These are phyloP conservation scores for Pyralis farinalis DNA, from an alignment of 2,888 invertebrate genomes.

Conservation along the genomic window DNA sequence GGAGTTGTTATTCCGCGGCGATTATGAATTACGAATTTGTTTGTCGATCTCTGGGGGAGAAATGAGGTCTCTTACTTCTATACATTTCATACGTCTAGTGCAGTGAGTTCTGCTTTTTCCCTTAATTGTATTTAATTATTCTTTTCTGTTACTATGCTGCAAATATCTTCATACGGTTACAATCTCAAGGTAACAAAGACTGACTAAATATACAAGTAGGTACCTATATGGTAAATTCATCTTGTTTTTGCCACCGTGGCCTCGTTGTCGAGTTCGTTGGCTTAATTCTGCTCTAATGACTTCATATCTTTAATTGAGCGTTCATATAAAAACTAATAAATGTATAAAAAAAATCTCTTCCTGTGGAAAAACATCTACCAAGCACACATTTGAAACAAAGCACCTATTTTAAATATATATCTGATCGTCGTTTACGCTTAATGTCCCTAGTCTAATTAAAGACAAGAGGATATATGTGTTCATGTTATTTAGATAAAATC, in stretches of 20 bases:
- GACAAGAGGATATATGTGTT: not conserved
- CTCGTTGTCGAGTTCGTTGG: slow-evolving; percentile 34
- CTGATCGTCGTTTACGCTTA: slow-evolving; percentile 6
- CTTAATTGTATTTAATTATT: no score
- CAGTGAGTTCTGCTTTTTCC: no score
- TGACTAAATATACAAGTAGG: slow-evolving; percentile 7
- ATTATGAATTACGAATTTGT: no score
- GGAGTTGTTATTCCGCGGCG: no score
- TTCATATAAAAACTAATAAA: slow-evolving; percentile 10
- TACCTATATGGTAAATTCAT: slow-evolving; percentile 17
- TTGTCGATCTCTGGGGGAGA: no score
- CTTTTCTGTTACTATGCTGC: no score
- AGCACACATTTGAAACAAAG: not conserved
- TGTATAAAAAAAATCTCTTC: slow-evolving; percentile 9
- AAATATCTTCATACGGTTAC: slow-evolving; percentile 16
- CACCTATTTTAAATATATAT: not conserved
- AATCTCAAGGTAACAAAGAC: slow-evolving; percentile 17
- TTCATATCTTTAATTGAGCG: slow-evolving; percentile 16
- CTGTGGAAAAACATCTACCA: slow-evolving; percentile 3
- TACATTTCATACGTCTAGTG: no score
- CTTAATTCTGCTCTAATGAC: slow-evolving; percentile 25
- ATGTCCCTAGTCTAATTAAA: slow-evolving; percentile 6
- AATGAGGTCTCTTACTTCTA: no score
- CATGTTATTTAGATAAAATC: not conserved
- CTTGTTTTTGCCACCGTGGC: slow-evolving; percentile 28